Evolutionary conservation across 2,888 invertebrate genomes (phyloP).

Genomic region (Lasioglossum zephyrum): DNA sequence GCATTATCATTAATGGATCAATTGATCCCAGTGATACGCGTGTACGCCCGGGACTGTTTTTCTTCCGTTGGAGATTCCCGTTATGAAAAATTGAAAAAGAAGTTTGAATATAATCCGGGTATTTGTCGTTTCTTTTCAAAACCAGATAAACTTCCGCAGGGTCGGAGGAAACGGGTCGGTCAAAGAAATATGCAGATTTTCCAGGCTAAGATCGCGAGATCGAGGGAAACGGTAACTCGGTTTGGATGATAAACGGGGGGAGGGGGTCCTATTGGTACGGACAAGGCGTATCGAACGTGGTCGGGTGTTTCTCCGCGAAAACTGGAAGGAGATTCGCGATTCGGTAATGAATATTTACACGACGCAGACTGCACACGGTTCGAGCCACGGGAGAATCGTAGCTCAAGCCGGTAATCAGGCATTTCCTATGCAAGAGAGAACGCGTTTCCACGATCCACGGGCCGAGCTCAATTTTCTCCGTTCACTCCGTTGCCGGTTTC

Average conservation of each 20-base stretch:
- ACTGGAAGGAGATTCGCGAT: not conserved
- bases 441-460: slow-evolving; percentile 1
- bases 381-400: slow-evolving; percentile 13
- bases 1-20: no score
- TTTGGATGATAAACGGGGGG: not conserved
- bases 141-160: no score
- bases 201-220: not conserved
- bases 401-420: slow-evolving; percentile 34
- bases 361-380: not conserved
- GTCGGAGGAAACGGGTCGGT: no score
- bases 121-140: no score
- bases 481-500: not conserved
- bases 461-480: slow-evolving; percentile 35
- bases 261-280: not conserved
- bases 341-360: slow-evolving; percentile 40
- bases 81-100: no score
- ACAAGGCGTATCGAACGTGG: not conserved
- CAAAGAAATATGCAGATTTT: not conserved
- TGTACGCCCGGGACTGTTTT: no score
- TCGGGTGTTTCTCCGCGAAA: not conserved
- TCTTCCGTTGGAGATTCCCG: no score
- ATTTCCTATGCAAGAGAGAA: slow-evolving; percentile 42
- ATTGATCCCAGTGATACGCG: no score
- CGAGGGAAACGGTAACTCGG: not conserved
- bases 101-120: no score